These are phyloP conservation scores for Acanthosepion esculentum DNA, from an alignment of 2,888 invertebrate genomes.

Conservation along the genomic window DNA sequence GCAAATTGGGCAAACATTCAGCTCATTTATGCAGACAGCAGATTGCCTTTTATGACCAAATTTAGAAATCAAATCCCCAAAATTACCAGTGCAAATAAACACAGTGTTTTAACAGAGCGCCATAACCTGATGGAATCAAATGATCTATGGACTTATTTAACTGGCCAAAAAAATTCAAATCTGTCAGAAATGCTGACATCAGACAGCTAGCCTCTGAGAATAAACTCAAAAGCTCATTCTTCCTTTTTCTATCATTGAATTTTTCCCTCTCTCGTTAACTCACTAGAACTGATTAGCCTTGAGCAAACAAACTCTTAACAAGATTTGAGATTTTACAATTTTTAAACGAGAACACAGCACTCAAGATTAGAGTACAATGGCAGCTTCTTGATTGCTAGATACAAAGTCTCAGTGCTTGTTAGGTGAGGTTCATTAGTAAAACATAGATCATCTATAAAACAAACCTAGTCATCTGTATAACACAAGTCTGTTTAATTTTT, in stretches of 20 bases:
- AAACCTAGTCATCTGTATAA: no score
- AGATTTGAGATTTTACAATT: not conserved
- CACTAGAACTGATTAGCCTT: not conserved
- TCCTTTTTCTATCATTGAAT: not conserved
- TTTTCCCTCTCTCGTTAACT: not conserved
- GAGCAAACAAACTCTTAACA: not conserved
- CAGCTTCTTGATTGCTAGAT: not conserved
- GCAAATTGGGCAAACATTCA: not conserved
- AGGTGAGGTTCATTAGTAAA: not conserved
- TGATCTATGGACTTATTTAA: not conserved
- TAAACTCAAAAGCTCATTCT: not conserved
- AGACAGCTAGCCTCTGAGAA: not conserved
- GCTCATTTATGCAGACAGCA: not conserved
- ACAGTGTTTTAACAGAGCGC: not conserved
- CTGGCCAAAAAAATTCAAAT: not conserved
- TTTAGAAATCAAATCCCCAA: not conserved
- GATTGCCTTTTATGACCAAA: not conserved
- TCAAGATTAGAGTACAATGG: not conserved
- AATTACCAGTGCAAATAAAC: slow-evolving; percentile 6
- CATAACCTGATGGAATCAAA: not conserved
- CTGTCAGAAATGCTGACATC: slow-evolving; percentile 2
- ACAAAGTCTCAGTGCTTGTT: not conserved
- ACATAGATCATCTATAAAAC: no score
- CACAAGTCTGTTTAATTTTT: no score
- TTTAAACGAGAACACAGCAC: not conserved